Evolutionary conservation across 2,113 vertebrate species (phyloP).

Genomic region (Tenrec ecaudatus): DNA sequence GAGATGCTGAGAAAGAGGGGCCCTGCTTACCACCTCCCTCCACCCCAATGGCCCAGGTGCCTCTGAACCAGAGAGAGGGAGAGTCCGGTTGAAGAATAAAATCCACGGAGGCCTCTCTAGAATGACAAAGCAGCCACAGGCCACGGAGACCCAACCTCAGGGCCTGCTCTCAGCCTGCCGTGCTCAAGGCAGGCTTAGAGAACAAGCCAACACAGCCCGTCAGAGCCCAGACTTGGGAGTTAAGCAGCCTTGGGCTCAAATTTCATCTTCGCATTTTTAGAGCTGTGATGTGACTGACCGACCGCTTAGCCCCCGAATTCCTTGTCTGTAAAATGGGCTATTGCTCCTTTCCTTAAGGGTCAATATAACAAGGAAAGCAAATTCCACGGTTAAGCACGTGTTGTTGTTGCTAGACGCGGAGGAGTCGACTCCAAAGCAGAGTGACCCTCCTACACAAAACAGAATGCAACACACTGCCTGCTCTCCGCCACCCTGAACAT

Average conservation of each 20-base stretch:
- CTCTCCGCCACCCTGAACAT: too few relatives aligned
- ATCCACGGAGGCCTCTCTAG: background rate
- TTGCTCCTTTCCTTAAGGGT: background rate
- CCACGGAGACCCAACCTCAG: background rate
- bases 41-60: background rate
- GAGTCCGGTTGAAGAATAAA: background rate
- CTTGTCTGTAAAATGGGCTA: background rate
- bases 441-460: too few relatives aligned
- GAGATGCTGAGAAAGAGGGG: background rate
- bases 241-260: background rate
- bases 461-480: too few relatives aligned
- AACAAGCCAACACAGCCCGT: background rate
- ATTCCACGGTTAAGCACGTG: background rate
- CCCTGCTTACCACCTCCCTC: background rate
- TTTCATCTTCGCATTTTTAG: background rate
- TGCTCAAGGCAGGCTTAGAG: background rate
- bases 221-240: background rate
- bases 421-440: too few relatives aligned
- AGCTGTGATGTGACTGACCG: background rate
- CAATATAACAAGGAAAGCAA: background rate
- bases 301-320: background rate
- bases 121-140: background rate
- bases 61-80: background rate
- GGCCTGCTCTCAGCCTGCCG: background rate
- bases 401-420: too few relatives aligned